Percentiles rank a stretch among this genome's conserved stretches.
Conservation (phyloP, 2,797 vertebrate genomes). For the Fistularia commersonii region DNA sequence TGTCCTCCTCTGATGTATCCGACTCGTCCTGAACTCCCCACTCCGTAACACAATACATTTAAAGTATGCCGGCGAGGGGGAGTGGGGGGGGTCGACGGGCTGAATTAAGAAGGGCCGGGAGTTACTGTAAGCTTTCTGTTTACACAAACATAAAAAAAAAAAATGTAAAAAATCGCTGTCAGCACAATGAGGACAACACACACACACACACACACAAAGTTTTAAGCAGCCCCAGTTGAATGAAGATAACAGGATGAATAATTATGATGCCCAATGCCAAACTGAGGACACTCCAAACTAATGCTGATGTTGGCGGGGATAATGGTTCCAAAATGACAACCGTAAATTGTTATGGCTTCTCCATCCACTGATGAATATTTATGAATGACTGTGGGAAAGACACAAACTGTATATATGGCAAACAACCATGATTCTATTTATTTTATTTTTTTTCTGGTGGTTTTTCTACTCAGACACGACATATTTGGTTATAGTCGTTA, state of each 20-base stretch:
- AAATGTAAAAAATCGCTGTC: conserved; percentile 25
- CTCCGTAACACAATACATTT: too few species aligned
- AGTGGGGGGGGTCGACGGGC: too few species aligned
- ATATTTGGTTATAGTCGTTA: conserved; percentile 5
- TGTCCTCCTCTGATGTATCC: not conserved
- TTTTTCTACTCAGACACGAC: not conserved
- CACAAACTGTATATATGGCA: conserved; percentile 1
- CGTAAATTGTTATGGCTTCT: conserved; percentile 20
- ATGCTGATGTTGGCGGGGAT: conserved; percentile 6
- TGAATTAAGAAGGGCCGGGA: conserved; percentile 2
- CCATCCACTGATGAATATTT: conserved; percentile 29
- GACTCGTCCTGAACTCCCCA: too few species aligned
- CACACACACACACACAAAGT: conserved; percentile 10
- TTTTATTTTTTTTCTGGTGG: conserved; percentile 4
- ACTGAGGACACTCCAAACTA: conserved; percentile 38
- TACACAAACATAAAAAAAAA: conserved; percentile 33
- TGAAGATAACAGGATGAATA: conserved; percentile 39
- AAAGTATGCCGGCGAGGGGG: too few species aligned
- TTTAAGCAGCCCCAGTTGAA: conserved; percentile 22
- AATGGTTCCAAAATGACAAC: conserved; percentile 39
- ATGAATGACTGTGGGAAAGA: conserved; percentile 15
- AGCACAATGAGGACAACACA: conserved; percentile 21
- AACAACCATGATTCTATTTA: not conserved
- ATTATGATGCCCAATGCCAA: conserved; percentile 40
- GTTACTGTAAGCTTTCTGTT: conserved; percentile 32